Evolutionary conservation across 2,888 invertebrate genomes (phyloP), one percentile per base, ranked within the genome.

Genomic region (Aleiodes leptofemur): DNA sequence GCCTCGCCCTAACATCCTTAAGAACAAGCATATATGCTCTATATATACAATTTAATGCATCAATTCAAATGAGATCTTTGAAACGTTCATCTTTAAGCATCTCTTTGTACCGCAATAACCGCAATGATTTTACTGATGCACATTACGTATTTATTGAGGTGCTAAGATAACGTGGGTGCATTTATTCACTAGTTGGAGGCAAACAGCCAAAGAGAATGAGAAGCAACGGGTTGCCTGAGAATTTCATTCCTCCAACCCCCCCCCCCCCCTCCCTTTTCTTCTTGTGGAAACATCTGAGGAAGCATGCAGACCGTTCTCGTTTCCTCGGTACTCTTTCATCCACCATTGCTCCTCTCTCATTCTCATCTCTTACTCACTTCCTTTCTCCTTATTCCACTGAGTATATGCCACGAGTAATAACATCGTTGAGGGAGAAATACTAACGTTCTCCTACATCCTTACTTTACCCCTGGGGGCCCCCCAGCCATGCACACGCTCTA

Each of bases 331-430:
- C 68, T 51, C 51, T 68, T 68, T 51, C 68, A 68, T 51, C 51
- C 51, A 68, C 51, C 68, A 7, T 51, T 14, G n/a, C 68, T 51
- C 50, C 48, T 14, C 64, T 48, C 16, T 48, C n/a, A 23, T 64
- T 16, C 16, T 8, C 53, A 53, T n/a, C n/a, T n/a, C 8, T 8
- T 53, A 14, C 16, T 9, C 16, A 53, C 14, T 53, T 53, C 14
- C 16, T 14, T 68, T 68, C 50, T 48, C 50, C 9, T 29, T 66
- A 66, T 68, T 29, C 29, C 31, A 14, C 13, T n/a, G 73, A 77
- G 74, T 70, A 70, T 74, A 75, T 72, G 73, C 73, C 76, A 68
- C 76, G 50, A 76, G 77, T 76, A 76, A 76, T 77, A 76, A 76
- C 77, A 73, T 73, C 77, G 74, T 76, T 73, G 77, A 43, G 43